These are phyloP conservation scores for Miniopterus natalensis DNA, from an alignment of 2,113 vertebrate genomes.

Conservation along the genomic window DNA sequence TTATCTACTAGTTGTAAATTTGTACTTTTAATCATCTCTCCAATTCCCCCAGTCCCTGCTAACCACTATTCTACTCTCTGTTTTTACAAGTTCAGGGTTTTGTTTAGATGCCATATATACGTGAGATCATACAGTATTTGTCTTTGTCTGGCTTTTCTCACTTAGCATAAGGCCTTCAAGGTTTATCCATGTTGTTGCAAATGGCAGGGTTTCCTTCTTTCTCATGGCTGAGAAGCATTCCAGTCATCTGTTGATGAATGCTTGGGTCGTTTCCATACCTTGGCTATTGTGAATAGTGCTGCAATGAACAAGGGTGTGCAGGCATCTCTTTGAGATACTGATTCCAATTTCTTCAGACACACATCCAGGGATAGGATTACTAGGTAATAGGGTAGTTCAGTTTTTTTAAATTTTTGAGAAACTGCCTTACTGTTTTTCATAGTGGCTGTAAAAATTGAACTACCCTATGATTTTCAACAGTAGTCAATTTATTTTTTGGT, in stretches of 20 bases:
- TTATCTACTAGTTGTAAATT: background rate
- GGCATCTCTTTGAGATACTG: background rate
- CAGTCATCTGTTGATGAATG: background rate
- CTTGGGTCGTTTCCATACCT: background rate
- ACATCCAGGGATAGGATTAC: background rate
- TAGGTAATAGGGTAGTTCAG: background rate
- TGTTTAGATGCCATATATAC: background rate
- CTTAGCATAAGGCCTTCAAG: background rate
- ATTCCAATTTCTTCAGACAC: background rate
- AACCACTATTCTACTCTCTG: background rate
- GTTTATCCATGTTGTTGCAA: background rate
- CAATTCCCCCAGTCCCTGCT: background rate
- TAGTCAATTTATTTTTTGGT: background rate
- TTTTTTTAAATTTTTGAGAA: background rate
- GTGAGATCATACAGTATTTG: background rate
- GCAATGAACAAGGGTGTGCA: background rate
- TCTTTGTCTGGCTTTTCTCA: background rate
- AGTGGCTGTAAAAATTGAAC: background rate
- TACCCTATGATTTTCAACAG: background rate
- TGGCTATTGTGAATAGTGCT: background rate
- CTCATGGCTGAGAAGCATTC: background rate
- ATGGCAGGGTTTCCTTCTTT: background rate
- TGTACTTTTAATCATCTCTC: background rate
- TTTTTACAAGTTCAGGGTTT: background rate
- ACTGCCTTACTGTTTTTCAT: background rate